Evolutionary conservation across 2,797 vertebrate species (phyloP).

Genomic region (Chaetophractus vellerosus): DNA sequence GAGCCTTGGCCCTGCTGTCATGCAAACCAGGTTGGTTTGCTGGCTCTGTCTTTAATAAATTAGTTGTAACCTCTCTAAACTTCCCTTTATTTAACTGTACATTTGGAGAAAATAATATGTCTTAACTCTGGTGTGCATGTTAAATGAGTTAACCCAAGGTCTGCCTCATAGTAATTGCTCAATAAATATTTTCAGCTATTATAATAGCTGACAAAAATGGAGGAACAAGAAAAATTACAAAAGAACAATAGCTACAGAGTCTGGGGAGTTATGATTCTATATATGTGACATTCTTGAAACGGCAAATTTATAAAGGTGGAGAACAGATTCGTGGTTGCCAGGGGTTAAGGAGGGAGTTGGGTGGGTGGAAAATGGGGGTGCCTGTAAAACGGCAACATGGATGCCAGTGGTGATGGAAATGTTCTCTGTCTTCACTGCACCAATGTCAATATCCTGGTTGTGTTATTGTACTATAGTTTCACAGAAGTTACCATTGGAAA

Average conservation of each 20-base stretch:
- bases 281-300: background rate
- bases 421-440: background rate
- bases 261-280: background rate
- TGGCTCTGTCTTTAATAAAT: background rate
- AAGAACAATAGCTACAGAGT: background rate
- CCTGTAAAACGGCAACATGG: background rate
- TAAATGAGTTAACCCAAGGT: background rate
- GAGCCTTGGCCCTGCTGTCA: background rate
- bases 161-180: background rate
- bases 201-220: background rate
- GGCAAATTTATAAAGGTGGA: constrained; percentile 1
- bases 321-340: background rate
- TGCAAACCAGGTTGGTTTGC: background rate
- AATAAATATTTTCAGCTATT: background rate
- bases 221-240: background rate
- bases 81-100: background rate
- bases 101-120: background rate
- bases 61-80: background rate
- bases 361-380: background rate
- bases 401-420: background rate
- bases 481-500: background rate
- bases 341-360: background rate
- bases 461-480: background rate
- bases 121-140: background rate
- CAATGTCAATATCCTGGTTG: background rate